These are phyloP conservation scores for Todiramphus chloris DNA, from an alignment of 2,113 vertebrate species.

Conservation along the genomic window DNA sequence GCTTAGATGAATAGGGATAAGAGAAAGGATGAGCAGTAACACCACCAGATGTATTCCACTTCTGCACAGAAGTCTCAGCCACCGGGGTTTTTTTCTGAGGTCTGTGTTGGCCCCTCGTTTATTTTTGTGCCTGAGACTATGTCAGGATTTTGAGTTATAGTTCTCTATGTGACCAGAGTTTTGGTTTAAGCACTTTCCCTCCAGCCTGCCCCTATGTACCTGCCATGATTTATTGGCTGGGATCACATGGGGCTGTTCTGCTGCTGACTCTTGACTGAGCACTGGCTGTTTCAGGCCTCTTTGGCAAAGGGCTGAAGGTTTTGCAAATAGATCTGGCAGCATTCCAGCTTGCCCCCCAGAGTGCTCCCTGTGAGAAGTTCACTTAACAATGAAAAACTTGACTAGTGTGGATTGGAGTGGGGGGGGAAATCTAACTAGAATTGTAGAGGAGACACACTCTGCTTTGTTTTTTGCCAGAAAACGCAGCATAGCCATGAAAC, in stretches of 20 bases:
- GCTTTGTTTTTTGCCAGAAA: not conserved
- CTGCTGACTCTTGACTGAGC: not conserved
- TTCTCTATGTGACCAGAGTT: not conserved
- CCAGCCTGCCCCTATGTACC: not conserved
- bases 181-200: not conserved
- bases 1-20: not conserved
- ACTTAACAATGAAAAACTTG: not conserved
- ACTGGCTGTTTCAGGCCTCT: not conserved
- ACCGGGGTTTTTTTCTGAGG: not conserved
- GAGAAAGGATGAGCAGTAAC: not conserved
- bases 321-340: not conserved
- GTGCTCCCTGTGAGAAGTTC: not conserved
- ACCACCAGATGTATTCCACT: not conserved
- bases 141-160: not conserved
- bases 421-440: not conserved
- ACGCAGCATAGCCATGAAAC: not conserved
- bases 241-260: not conserved
- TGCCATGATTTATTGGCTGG: not conserved
- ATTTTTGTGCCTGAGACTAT: not conserved
- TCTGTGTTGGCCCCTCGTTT: not conserved
- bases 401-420: accelerated
- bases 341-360: not conserved
- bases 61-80: not conserved
- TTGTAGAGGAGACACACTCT: not conserved
- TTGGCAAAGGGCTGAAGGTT: not conserved